Conservation (phyloP, 53 echinoderm and acorn worm species). For the Pentamera pediparva region DNA sequence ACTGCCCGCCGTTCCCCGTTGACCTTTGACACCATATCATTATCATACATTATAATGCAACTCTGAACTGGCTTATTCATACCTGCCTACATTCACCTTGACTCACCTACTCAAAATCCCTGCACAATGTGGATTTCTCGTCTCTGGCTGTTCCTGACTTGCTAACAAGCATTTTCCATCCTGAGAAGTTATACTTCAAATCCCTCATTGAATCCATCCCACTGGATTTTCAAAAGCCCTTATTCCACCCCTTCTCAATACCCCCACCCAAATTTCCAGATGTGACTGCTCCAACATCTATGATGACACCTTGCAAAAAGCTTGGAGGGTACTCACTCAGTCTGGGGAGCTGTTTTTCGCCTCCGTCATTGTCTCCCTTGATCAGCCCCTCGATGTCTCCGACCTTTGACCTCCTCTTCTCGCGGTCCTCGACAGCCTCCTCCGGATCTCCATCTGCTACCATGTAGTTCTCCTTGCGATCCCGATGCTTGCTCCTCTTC, state of each 20-base stretch:
- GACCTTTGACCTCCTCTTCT: constrained; percentile 31
- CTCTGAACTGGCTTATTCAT: too few species aligned
- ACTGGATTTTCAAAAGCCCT: too few species aligned
- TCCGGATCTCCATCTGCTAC: constrained; percentile 16
- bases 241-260: too few species aligned
- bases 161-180: not conserved
- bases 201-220: not conserved
- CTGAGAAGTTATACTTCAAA: not conserved
- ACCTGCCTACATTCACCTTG: too few species aligned
- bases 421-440: constrained; percentile 29
- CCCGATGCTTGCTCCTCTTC: constrained; percentile 40
- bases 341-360: constrained; percentile 60
- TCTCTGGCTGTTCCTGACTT: too few species aligned
- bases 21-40: too few species aligned
- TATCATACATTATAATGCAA: too few species aligned
- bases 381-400: constrained; percentile 47
- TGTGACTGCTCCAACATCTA: too few species aligned
- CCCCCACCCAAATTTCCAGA: too few species aligned
- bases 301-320: not conserved
- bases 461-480: constrained; percentile 26
- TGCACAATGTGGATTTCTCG: too few species aligned
- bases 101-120: too few species aligned
- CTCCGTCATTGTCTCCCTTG: constrained; percentile 34
- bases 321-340: constrained; percentile 54
- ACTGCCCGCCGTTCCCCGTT: too few species aligned